These are phyloP conservation scores for Syrmaticus mikado DNA, from an alignment of 2,113 vertebrate species.

Conservation along the genomic window DNA sequence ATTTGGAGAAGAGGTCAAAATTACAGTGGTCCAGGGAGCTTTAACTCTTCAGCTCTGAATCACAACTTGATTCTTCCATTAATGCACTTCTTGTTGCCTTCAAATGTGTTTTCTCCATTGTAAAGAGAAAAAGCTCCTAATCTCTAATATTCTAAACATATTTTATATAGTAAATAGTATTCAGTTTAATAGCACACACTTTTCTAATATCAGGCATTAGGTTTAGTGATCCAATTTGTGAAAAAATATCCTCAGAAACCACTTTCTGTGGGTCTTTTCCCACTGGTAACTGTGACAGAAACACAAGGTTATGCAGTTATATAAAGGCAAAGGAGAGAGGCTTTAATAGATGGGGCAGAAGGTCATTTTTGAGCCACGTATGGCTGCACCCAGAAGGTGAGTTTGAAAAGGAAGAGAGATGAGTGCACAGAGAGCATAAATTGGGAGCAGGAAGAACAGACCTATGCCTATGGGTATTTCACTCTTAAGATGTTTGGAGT, in stretches of 20 bases:
- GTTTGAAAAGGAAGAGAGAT: not conserved
- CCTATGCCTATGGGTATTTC: not conserved
- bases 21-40: not conserved
- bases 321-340: not conserved
- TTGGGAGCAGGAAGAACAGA: not conserved
- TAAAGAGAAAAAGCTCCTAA: not conserved
- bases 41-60: conserved; percentile 2
- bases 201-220: not conserved
- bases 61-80: not conserved
- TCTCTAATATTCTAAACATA: not conserved
- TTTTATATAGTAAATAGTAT: not conserved
- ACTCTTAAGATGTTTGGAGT: not conserved
- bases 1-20: conserved; percentile 4
- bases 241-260: not conserved
- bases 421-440: not conserved
- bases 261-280: not conserved
- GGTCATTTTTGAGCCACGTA: not conserved
- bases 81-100: not conserved
- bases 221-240: not conserved
- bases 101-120: not conserved
- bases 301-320: not conserved
- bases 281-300: not conserved
- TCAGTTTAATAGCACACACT: not conserved
- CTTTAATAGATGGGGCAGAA: not conserved
- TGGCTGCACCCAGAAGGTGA: not conserved